These are phyloP conservation scores for Pelecanoides urinatrix DNA, from an alignment of 2,113 vertebrate species.

Conservation along the genomic window DNA sequence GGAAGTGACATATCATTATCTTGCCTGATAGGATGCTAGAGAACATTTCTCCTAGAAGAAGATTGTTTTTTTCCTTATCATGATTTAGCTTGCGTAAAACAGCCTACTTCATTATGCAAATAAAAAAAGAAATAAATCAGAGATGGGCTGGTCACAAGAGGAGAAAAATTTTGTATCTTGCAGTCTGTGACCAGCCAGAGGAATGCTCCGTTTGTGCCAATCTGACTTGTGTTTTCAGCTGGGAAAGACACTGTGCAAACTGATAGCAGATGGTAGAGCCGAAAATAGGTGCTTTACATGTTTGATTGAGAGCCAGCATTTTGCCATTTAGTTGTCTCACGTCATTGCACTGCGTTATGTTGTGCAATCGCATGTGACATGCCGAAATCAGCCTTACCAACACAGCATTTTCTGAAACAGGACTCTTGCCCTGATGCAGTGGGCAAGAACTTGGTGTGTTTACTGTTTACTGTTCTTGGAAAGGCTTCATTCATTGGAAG, in stretches of 20 bases:
- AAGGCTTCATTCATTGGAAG: neutral
- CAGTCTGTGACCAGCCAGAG: neutral
- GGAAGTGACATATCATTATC: neutral
- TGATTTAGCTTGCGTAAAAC: neutral
- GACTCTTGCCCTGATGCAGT: neutral
- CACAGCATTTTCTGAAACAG: neutral
- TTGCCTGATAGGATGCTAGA: neutral
- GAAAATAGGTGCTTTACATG: slow-evolving; percentile 52
- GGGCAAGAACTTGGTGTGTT: neutral
- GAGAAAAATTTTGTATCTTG: neutral
- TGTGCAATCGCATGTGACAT: neutral
- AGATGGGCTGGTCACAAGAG: neutral
- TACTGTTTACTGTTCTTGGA: slow-evolving; percentile 21
- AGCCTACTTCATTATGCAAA: neutral
- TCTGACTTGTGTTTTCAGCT: slow-evolving; percentile 44
- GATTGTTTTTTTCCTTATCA: fast-evolving
- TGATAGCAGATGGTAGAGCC: slow-evolving; percentile 35
- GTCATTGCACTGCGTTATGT: neutral
- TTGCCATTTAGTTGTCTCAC: slow-evolving; percentile 45
- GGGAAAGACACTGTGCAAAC: slow-evolving; percentile 36
- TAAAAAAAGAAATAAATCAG: neutral
- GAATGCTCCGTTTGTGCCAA: slow-evolving; percentile 19
- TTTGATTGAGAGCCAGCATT: slow-evolving; percentile 48
- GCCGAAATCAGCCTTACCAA: neutral
- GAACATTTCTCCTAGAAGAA: neutral